phyloP scores from a whole-genome alignment of 1,140 invertebrate species.

The Eriosoma lanigerum region DNA sequence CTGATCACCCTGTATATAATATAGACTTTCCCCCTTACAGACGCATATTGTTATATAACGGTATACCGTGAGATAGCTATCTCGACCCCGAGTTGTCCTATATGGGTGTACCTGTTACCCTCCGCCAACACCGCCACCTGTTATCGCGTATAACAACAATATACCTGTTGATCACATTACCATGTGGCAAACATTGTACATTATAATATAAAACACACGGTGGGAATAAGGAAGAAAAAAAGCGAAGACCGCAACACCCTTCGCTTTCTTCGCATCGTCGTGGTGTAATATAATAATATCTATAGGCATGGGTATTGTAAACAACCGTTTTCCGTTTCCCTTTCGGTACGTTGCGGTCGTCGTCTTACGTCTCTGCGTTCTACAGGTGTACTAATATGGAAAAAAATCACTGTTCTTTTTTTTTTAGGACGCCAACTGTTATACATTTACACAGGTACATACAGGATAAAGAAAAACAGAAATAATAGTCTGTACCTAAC shows the following conservation, averaged over 20 bases:
- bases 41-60: not conserved
- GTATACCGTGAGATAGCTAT: constrained; percentile 47
- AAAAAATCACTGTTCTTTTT: constrained; percentile 30
- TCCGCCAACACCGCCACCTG: not conserved
- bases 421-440: constrained; percentile 34
- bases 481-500: constrained; percentile 31
- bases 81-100: not conserved
- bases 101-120: constrained; percentile 26
- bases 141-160: not conserved
- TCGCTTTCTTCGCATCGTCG: constrained; percentile 13
- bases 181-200: constrained; percentile 16
- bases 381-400: constrained; percentile 9
- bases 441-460: constrained; percentile 7
- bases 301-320: not conserved
- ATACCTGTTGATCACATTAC: constrained; percentile 44
- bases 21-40: too few species aligned
- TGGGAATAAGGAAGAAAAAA: not conserved
- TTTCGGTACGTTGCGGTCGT: not conserved
- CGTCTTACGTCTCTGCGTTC: not conserved
- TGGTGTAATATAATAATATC: not conserved
- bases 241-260: constrained; percentile 46
- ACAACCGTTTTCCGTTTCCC: constrained; percentile 46
- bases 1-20: too few species aligned
- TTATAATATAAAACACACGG: too few species aligned
- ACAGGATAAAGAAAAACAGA: not conserved